Conservation (phyloP, 35 echinoderm and acorn worm genomes). For the Ophiothrix spiculata region DNA sequence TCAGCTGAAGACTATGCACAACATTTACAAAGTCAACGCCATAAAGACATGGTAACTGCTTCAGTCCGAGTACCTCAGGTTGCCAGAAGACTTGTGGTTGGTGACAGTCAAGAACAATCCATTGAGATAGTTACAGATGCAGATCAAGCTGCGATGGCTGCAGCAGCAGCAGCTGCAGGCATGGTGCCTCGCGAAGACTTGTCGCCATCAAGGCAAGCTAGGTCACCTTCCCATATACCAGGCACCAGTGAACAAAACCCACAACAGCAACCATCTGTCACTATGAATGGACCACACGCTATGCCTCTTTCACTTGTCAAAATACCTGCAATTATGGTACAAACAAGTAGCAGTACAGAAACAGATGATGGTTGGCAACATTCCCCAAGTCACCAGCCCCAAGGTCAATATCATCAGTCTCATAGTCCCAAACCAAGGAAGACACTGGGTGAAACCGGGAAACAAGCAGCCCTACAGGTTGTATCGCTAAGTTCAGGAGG, state of each 20-base stretch:
- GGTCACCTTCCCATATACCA: background rate
- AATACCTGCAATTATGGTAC: conserved; percentile 27
- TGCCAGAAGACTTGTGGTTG: background rate
- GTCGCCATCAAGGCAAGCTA: background rate
- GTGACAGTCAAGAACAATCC: conserved; percentile 14
- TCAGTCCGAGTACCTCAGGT: conserved; percentile 52
- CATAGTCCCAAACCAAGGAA: conserved; percentile 4
- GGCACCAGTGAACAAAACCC: background rate
- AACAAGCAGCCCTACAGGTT: background rate
- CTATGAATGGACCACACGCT: background rate
- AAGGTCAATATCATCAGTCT: background rate
- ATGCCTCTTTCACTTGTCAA: conserved; percentile 29
- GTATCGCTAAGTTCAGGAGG: conserved; percentile 27
- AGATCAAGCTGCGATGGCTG: background rate
- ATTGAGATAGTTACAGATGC: conserved; percentile 20
- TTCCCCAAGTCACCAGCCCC: background rate
- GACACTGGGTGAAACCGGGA: background rate
- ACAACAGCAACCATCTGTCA: too few relatives aligned
- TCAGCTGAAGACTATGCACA: conserved; percentile 52
- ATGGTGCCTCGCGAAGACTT: background rate
- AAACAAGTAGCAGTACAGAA: conserved; percentile 15
- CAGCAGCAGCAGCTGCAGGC: conserved; percentile 1
- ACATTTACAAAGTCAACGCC: conserved; percentile 54
- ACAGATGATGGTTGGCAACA: background rate
- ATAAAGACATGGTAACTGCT: conserved; percentile 50